Base-by-base conservation (phyloP, 2,113 vertebrate species). In the Gopherus evgoodei region DNA sequence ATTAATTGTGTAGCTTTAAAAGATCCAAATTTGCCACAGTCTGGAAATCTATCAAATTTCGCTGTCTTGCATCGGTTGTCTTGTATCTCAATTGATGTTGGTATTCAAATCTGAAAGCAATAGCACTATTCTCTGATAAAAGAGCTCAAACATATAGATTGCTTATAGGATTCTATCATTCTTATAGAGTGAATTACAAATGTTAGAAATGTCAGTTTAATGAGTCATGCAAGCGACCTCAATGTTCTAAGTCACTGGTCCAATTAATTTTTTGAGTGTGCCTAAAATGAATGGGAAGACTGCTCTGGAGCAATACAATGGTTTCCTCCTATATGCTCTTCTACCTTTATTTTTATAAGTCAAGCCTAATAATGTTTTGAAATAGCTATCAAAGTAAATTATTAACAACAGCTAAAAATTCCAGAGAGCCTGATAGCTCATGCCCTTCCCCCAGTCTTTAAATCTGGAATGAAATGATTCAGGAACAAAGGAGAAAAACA, bases 151-250 rank as follows among this genome's bases (percentile, higher is more conserved):
- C 2, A 3, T 96, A 96, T 87, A 97, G 97, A 97, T 88, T 93
- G 97, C 86, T 96, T 98, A 91, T 84, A 95, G 35, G 94, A 96
- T 95, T 97, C 98, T 97, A 97, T 98, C 95, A 96, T 93, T 98
- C 97, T 96, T 90, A 95, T 57, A 83, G 88, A 93, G 88, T 35
- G 57, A 97, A 97, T 97, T 94, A 93, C 94, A 97, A 97, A 97
- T 97, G 96, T 94, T 97, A 94, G 94, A 98, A 98, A 98, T 97
- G 97, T 98, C 98, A 98, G 97, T 95, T 98, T 98, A 98, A 98
- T 98, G 98, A 98, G 98, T 98, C 98, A 98, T 98, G 97, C 97
- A 97, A 92, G 95, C 94, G 35, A 59, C 94, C 93, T 95, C 89
- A 86, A 95, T 96, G 94, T 98, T 98, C 97, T 96, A 88, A 97